phyloP scores from a whole-genome alignment of 1,140 invertebrate genomes.

The Drosophila equinoxialis region DNA sequence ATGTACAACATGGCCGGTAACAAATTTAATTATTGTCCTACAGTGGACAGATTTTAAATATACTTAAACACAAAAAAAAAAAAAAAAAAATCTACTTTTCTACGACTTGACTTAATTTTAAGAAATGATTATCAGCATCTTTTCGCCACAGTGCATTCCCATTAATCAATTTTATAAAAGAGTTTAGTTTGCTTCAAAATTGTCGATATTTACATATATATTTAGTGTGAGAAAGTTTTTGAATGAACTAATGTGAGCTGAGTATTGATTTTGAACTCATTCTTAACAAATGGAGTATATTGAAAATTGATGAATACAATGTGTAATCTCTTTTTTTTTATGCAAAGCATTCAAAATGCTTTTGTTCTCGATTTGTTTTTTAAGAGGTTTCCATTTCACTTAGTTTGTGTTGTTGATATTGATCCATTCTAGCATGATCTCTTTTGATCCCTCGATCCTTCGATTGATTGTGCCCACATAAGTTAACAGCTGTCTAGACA shows the following conservation, averaged over 20 bases:
- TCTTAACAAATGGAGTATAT: background rate
- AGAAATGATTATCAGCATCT: too few species aligned
- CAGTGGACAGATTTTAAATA: too few species aligned
- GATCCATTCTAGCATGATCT: constrained; percentile 32
- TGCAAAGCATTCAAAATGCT: background rate
- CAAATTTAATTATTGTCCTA: too few species aligned
- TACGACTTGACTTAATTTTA: too few species aligned
- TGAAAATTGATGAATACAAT: background rate
- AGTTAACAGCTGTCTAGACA: constrained; percentile 54
- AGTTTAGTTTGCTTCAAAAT: too few species aligned
- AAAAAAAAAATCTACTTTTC: too few species aligned
- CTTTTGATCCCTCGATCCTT: background rate
- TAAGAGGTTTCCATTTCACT: constrained; percentile 30
- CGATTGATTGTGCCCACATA: constrained; percentile 62
- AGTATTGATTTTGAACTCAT: background rate
- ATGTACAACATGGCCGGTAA: too few species aligned
- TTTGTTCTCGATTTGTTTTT: constrained; percentile 21
- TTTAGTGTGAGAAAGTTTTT: too few species aligned
- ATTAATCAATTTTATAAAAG: too few species aligned
- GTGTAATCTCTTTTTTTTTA: constrained; percentile 6
- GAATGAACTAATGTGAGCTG: background rate
- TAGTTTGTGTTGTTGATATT: constrained; percentile 42
- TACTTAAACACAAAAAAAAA: too few species aligned
- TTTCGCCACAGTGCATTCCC: too few species aligned
- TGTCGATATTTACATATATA: too few species aligned